phyloP scores from a whole-genome alignment of 1,140 invertebrate genomes.

The Bombyx mandarina region DNA sequence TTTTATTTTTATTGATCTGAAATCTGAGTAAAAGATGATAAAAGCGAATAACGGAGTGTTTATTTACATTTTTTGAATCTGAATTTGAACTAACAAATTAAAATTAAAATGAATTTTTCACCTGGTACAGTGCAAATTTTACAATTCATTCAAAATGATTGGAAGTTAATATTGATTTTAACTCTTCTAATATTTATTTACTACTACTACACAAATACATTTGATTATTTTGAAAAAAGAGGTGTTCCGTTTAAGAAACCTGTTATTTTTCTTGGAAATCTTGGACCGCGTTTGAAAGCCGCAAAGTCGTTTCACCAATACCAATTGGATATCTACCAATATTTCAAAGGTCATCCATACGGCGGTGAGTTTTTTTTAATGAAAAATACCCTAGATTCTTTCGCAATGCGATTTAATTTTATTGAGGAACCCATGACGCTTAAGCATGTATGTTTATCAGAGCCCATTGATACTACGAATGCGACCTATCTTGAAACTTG shows the following conservation, averaged over 20 bases:
- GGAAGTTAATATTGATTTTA: slow-evolving; percentile 41
- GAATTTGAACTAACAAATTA: too few relatives aligned
- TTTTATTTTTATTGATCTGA: too few relatives aligned
- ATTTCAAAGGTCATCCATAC: slow-evolving; percentile 60
- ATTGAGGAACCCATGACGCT: too few relatives aligned
- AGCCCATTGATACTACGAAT: too few relatives aligned
- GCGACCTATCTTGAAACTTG: too few relatives aligned
- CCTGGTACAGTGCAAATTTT: too few relatives aligned
- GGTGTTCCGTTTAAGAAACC: slow-evolving; percentile 54
- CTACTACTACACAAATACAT: slow-evolving; percentile 53
- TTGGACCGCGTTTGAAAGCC: slow-evolving; percentile 42
- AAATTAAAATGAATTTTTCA: too few relatives aligned
- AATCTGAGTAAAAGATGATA: too few relatives aligned
- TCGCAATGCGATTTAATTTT: too few relatives aligned
- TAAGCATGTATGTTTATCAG: too few relatives aligned
- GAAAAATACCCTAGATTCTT: not conserved
- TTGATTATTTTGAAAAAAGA: slow-evolving; percentile 55
- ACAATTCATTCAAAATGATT: slow-evolving; percentile 23
- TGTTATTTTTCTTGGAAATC: slow-evolving; percentile 58
- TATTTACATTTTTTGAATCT: too few relatives aligned
- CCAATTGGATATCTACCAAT: slow-evolving; percentile 54
- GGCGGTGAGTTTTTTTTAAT: slow-evolving; percentile 48
- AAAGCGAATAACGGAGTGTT: too few relatives aligned
- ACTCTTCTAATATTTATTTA: slow-evolving; percentile 45
- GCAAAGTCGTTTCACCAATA: slow-evolving; percentile 62